Evolutionary conservation across 2,888 invertebrate genomes (phyloP).

Genomic region (Panopea generosa): DNA sequence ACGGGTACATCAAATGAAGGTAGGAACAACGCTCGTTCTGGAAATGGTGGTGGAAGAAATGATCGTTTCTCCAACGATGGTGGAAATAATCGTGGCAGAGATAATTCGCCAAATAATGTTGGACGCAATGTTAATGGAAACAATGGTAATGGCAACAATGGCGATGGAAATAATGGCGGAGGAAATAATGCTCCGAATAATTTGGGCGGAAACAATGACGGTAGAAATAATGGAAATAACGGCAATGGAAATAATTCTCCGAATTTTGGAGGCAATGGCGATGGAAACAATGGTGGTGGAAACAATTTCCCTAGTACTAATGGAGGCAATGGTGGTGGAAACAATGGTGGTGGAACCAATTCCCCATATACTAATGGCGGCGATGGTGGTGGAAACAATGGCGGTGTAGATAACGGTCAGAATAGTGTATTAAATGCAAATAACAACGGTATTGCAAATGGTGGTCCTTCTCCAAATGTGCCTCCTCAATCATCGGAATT

Average conservation of each 20-base stretch:
- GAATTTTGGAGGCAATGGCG: neutral
- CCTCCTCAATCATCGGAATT: too few species aligned
- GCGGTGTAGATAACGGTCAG: neutral
- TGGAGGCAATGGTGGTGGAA: neutral
- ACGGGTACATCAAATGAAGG: too few species aligned
- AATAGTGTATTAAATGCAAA: too few species aligned
- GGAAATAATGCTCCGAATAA: too few species aligned
- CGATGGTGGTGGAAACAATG: neutral
- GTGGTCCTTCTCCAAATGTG: too few species aligned
- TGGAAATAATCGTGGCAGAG: neutral
- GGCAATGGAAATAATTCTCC: neutral
- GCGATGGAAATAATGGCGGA: neutral
- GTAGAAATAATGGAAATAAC: constrained; percentile 3
- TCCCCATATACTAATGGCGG: neutral
- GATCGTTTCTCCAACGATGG: neutral
- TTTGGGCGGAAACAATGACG: too few species aligned
- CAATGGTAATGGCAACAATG: constrained; percentile 3
- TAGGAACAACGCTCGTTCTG: too few species aligned
- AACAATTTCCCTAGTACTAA: neutral
- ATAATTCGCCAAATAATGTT: neutral
- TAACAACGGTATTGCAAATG: too few species aligned
- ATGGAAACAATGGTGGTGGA: neutral
- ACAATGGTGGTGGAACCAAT: neutral
- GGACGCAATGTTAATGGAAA: neutral
- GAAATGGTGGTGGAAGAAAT: neutral